phyloP scores from a whole-genome alignment of 2,113 vertebrate species.

The Callipepla californica region DNA sequence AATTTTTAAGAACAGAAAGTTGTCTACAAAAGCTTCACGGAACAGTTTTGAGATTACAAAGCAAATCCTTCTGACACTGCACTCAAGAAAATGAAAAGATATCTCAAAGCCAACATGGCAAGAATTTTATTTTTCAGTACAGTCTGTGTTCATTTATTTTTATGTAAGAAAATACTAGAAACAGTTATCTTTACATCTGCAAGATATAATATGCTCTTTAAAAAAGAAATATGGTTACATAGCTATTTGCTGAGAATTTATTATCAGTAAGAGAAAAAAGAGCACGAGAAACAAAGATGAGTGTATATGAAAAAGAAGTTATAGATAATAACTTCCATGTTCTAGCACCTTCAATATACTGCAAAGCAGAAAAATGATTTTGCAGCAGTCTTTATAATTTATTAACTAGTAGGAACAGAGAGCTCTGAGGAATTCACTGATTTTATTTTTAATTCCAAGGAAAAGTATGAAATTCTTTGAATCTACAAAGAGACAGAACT shows the following conservation, averaged over 20 bases:
- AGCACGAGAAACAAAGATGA: background rate
- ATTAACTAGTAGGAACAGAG: background rate
- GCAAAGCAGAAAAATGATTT: background rate
- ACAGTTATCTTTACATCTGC: background rate
- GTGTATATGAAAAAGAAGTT: no score
- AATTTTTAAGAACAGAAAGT: background rate
- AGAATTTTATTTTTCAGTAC: background rate
- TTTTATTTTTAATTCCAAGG: background rate
- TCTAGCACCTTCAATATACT: background rate
- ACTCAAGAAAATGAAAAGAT: background rate
- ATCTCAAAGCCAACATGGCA: background rate
- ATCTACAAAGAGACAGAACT: background rate
- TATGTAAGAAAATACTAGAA: background rate
- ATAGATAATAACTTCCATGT: background rate
- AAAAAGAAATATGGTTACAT: background rate
- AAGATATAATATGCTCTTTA: background rate
- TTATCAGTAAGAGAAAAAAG: background rate
- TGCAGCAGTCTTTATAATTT: background rate
- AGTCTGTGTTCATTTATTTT: background rate
- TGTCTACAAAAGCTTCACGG: background rate
- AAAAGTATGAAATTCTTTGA: background rate
- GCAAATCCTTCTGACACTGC: background rate
- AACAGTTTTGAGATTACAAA: background rate
- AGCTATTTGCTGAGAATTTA: background rate
- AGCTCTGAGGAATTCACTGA: background rate